Conservation (phyloP, 1,140 invertebrate genomes). For the Diuraphis noxia region DNA sequence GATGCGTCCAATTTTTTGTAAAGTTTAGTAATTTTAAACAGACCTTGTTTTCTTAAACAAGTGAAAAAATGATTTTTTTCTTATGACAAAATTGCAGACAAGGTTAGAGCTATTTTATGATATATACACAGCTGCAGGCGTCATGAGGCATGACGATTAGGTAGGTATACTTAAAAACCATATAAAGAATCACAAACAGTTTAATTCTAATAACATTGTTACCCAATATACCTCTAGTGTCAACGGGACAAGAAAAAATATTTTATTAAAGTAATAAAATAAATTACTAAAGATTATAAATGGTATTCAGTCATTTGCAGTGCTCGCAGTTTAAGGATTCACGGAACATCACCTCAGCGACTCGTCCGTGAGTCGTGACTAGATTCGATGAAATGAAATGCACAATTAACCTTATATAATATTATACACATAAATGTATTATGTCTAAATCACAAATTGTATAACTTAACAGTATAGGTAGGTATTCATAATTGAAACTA, state of each 20-base stretch:
- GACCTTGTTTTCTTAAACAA: too few species aligned
- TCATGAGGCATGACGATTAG: too few species aligned
- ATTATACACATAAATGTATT: neutral
- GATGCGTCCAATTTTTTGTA: too few species aligned
- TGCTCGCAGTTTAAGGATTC: neutral
- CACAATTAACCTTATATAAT: neutral
- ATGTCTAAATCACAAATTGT: neutral
- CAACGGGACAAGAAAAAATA: neutral
- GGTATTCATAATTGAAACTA: neutral
- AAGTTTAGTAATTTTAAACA: too few species aligned
- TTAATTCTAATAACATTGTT: too few species aligned
- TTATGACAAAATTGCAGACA: too few species aligned
- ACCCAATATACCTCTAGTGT: neutral
- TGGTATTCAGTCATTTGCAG: neutral
- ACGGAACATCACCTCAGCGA: neutral
- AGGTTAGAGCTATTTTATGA: too few species aligned
- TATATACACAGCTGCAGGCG: too few species aligned
- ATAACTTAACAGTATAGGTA: neutral
- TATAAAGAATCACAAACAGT: too few species aligned
- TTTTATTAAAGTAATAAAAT: neutral
- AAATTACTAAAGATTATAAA: neutral
- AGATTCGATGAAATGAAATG: neutral
- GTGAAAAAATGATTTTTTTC: too few species aligned
- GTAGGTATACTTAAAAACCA: too few species aligned
- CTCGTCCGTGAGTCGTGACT: neutral